Evolutionary conservation across 92 coral and sea anemone genomes (phyloP).

Genomic region (Anthopleura xanthogrammica): DNA sequence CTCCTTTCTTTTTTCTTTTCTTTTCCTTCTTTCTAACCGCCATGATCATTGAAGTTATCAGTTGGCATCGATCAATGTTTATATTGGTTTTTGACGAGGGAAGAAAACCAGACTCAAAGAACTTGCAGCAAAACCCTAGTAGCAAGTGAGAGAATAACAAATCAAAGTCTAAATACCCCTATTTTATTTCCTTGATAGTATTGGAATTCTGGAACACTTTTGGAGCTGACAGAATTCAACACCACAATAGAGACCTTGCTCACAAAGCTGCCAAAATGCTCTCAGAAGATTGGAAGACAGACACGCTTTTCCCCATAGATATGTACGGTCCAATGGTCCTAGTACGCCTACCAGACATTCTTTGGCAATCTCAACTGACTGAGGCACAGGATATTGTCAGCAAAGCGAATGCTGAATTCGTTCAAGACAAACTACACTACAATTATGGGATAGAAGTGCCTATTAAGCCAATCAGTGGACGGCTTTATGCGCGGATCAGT

Average conservation of each 20-base stretch:
- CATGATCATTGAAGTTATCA: too few species aligned
- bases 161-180: too few species aligned
- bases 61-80: too few species aligned
- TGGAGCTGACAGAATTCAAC: constrained; percentile 46
- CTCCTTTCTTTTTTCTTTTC: background rate
- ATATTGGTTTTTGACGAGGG: too few species aligned
- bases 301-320: constrained; percentile 39
- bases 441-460: constrained; percentile 60
- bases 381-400: background rate
- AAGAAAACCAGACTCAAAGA: too few species aligned
- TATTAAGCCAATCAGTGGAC: constrained; percentile 49
- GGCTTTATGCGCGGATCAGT: constrained; percentile 50
- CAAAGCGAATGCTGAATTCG: constrained; percentile 39
- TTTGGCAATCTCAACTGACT: constrained; percentile 24
- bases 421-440: constrained; percentile 54
- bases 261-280: constrained; percentile 52
- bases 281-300: constrained; percentile 52
- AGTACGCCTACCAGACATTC: constrained; percentile 53
- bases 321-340: constrained; percentile 74
- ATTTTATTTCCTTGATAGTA: constrained; percentile 15
- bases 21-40: background rate
- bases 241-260: constrained; percentile 52
- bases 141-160: too few species aligned
- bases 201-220: constrained; percentile 60
- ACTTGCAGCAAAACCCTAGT: too few species aligned